Evolutionary conservation across 2,888 invertebrate species (phyloP), one percentile per base, ranked within the genome.

Genomic region (Spisula subtruncata): DNA sequence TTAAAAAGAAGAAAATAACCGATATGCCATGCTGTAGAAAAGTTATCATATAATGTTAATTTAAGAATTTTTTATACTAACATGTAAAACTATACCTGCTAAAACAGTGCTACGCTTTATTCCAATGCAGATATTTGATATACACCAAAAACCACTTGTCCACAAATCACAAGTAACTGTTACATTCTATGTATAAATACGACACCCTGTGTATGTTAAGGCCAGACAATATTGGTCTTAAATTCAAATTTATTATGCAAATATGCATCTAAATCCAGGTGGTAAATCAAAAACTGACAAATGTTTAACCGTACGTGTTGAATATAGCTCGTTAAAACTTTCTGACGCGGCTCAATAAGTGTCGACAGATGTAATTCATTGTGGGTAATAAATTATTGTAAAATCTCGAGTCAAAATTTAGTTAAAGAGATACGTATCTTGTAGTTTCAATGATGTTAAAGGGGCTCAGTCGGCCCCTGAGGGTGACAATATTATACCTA

Each of bases 281-380:
- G 75, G 5, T 75, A 75, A 75, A 75, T 75, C 75, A 75, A 35
- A 75, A 75, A 35, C 32, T 75, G 75, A 75, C 75, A 75, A 75
- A 75, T 29, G 41, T 75, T 29, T 75, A 75, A 75, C 35, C 12
- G 16, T 6, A 75, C 75, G 75, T 75, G 75, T 75, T 75, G 75
- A 75, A 75, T 35, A 75, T 75, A 75, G 18, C 75, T 75, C 35
- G 35, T 75, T 75, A 75, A 75, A 75, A 32, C 75, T 32, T 41
- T 32, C 75, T 75, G 75, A 75, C 32, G 18, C 16, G 75, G 75
- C 10, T 75, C 75, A 18, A 75, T 75, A 75, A 75, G 75, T 35
- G 32, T 32, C 32, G 75, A 75, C 75, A 75, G 75, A 75, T 32
- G 35, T 32, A 75, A 75, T 12, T 35, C 16, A 32, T 41, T 41